Percentiles rank a stretch among this genome's conserved stretches.
These are phyloP conservation scores for Lottia gigantea DNA, from an alignment of 2,888 invertebrate genomes.

Conservation along the genomic window DNA sequence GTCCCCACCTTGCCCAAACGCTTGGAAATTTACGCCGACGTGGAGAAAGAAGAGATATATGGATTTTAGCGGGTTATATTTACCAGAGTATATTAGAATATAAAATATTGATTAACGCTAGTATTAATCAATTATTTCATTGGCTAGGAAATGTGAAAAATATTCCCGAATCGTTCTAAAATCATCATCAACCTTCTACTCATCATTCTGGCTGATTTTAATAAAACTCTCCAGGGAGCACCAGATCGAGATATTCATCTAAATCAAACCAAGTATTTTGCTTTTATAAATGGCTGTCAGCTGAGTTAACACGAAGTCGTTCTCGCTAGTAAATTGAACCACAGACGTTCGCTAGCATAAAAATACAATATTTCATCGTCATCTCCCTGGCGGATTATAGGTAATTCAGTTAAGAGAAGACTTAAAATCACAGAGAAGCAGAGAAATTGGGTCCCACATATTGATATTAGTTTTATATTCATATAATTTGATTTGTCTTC, in stretches of 20 bases:
- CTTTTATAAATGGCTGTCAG: slow-evolving; percentile 11
- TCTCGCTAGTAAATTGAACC: not conserved
- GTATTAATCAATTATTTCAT: too few relatives aligned
- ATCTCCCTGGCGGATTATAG: slow-evolving; percentile 9
- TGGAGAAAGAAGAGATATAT: too few relatives aligned
- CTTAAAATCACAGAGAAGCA: slow-evolving; percentile 6
- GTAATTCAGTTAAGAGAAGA: slow-evolving; percentile 6
- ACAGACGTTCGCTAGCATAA: slow-evolving; percentile 6
- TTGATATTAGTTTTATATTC: slow-evolving; percentile 25
- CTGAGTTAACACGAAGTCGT: slow-evolving; percentile 5
- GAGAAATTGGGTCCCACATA: slow-evolving; percentile 4
- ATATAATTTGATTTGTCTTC: slow-evolving; percentile 29
- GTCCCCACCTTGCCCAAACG: too few relatives aligned
- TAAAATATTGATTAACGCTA: too few relatives aligned
- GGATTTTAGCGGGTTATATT: too few relatives aligned
- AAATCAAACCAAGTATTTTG: slow-evolving; percentile 8
- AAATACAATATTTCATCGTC: slow-evolving; percentile 10
- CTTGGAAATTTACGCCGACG: too few relatives aligned
- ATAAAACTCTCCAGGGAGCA: not conserved
- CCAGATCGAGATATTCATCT: slow-evolving; percentile 6
- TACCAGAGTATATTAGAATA: too few relatives aligned
- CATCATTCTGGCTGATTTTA: slow-evolving; percentile 6
- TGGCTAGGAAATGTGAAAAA: too few relatives aligned
- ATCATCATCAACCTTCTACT: not conserved
- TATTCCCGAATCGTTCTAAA: too few relatives aligned